Percentiles rank a stretch among this genome's conserved stretches.
Evolutionary conservation across 2,113 vertebrate species (phyloP).

Genomic region (Oreochromis tanganicae): DNA sequence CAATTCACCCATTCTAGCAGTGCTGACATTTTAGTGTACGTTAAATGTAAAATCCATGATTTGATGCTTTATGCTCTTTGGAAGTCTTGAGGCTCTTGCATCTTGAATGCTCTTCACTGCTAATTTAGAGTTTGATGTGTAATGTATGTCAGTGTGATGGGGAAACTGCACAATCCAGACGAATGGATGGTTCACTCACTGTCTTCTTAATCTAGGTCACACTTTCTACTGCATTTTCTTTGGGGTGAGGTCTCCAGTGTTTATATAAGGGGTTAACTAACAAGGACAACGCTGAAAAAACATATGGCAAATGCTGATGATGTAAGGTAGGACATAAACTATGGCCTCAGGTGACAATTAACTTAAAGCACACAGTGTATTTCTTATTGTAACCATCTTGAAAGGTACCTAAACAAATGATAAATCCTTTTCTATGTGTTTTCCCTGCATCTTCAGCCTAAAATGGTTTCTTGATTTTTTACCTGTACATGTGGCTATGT

Average conservation of each 20-base stretch:
- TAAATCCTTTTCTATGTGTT: not conserved
- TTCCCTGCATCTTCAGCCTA: not conserved
- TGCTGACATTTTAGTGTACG: not conserved
- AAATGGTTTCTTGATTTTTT: not conserved
- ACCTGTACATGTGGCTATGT: not conserved
- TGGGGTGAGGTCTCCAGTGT: not conserved
- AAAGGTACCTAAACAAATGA: not conserved
- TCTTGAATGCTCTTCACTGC: not conserved
- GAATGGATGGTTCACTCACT: not conserved
- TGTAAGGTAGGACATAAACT: not conserved
- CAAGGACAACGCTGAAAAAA: not conserved
- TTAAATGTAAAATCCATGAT: not conserved
- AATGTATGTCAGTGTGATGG: not conserved
- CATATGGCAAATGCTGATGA: not conserved
- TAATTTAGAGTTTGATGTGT: not conserved
- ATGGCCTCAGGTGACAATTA: not conserved
- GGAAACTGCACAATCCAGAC: not conserved
- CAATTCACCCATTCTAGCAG: not conserved
- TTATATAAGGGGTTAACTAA: not conserved
- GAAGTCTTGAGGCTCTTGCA: not conserved
- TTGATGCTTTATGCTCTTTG: not conserved
- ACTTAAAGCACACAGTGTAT: not conserved
- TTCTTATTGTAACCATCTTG: not conserved
- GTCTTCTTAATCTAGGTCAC: conserved; percentile 18
- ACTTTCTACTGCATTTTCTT: not conserved